A percentile compares a stretch with the other conserved stretches of the same genome.
Evolutionary conservation across 2,113 vertebrate species (phyloP).

Genomic region (Gopherus flavomarginatus): DNA sequence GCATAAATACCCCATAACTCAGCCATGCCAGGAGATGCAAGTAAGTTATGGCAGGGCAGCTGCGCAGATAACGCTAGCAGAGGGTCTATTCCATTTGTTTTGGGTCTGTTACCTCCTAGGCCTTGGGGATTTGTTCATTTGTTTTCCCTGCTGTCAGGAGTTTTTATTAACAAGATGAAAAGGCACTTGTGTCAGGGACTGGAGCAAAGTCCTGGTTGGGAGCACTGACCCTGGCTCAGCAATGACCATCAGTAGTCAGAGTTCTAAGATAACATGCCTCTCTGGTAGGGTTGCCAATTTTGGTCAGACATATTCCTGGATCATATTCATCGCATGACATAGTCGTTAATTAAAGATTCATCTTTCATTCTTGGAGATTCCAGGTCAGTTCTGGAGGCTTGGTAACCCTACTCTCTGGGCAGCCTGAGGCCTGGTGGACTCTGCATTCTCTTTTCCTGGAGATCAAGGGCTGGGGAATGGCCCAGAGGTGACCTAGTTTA

Average conservation of each 20-base stretch:
- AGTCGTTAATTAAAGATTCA: not conserved
- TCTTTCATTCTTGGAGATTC: not conserved
- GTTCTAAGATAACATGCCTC: not conserved
- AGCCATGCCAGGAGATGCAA: not conserved
- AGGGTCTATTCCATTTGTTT: not conserved
- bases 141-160: not conserved
- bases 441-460: not conserved
- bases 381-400: not conserved
- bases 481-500: not conserved
- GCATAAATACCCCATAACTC: not conserved
- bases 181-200: not conserved
- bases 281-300: not conserved
- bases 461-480: not conserved
- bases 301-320: not conserved
- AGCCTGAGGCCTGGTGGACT: not conserved
- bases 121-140: not conserved
- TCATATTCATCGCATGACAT: not conserved
- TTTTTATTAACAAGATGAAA: not conserved
- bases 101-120: not conserved
- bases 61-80: not conserved
- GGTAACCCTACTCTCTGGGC: not conserved
- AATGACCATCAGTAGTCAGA: not conserved
- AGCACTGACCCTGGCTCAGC: not conserved
- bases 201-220: not conserved
- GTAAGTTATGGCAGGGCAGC: not conserved